Evolutionary conservation across 2,797 vertebrate species (phyloP).

Genomic region (Botia almorhae): DNA sequence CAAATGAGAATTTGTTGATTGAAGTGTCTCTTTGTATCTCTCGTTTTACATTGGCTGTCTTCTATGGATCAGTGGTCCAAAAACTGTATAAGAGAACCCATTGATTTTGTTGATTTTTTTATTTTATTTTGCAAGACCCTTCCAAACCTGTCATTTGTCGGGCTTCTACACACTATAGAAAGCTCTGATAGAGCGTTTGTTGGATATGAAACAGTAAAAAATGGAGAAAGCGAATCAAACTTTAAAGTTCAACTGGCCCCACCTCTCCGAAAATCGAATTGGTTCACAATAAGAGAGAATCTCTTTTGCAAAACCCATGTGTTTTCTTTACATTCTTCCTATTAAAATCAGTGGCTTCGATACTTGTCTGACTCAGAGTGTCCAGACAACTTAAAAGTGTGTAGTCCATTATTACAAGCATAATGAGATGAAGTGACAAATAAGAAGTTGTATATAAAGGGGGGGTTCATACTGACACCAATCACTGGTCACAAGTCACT

Average conservation of each 20-base stretch:
- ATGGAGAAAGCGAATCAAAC: neutral
- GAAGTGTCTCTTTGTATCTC: slow-evolving; percentile 65
- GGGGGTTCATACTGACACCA: too few relatives aligned
- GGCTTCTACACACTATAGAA: neutral
- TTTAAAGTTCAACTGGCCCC: too few relatives aligned
- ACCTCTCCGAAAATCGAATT: neutral
- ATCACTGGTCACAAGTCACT: too few relatives aligned
- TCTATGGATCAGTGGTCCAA: slow-evolving; percentile 35
- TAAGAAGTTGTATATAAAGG: too few relatives aligned
- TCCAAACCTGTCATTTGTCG: slow-evolving; percentile 1
- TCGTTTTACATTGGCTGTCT: slow-evolving; percentile 37
- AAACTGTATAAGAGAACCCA: slow-evolving; percentile 15
- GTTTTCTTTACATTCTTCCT: too few relatives aligned
- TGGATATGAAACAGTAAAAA: neutral
- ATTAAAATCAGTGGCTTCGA: too few relatives aligned
- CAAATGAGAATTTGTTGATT: slow-evolving; percentile 66
- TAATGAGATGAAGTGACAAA: too few relatives aligned
- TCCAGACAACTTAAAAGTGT: too few relatives aligned
- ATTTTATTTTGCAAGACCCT: neutral
- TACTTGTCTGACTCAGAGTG: too few relatives aligned
- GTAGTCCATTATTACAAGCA: too few relatives aligned
- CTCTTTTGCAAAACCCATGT: too few relatives aligned
- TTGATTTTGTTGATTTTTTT: slow-evolving; percentile 36
- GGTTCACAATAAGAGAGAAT: too few relatives aligned
- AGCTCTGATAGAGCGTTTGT: slow-evolving; percentile 18